These are phyloP conservation scores for Pachyramphus minor DNA, from an alignment of 2,113 vertebrate genomes.

Conservation along the genomic window DNA sequence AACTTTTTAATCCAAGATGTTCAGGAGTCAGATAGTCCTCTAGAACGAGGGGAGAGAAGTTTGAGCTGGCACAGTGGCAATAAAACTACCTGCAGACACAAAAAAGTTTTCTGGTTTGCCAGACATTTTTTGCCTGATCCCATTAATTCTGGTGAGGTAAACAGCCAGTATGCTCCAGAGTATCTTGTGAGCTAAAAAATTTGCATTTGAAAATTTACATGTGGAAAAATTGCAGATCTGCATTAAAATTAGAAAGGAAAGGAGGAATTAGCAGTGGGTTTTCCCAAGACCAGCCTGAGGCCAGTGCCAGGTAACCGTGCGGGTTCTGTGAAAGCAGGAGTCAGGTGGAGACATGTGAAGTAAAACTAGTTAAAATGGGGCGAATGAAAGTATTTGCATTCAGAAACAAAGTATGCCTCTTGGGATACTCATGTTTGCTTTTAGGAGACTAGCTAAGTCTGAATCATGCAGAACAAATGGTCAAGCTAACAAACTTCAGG, in stretches of 20 bases:
- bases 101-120: constrained; percentile 9
- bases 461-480: neutral
- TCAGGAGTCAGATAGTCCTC: neutral
- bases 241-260: constrained; percentile 32
- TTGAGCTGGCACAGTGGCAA: neutral
- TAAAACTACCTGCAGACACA: neutral
- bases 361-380: neutral
- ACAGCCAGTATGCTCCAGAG: neutral
- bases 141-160: constrained; percentile 21
- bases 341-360: neutral
- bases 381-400: neutral
- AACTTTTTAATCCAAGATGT: neutral
- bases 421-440: neutral
- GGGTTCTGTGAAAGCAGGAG: neutral
- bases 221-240: constrained; percentile 28
- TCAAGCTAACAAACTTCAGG: neutral
- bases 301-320: neutral
- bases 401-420: neutral
- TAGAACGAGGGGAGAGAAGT: neutral
- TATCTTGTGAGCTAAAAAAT: neutral
- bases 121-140: constrained; percentile 20
- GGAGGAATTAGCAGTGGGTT: constrained; percentile 35
- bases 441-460: neutral
- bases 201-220: constrained; percentile 19
- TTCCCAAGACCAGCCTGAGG: neutral